Base-by-base conservation (phyloP, 2,888 invertebrate genomes). In the Agrypnus murinus region DNA sequence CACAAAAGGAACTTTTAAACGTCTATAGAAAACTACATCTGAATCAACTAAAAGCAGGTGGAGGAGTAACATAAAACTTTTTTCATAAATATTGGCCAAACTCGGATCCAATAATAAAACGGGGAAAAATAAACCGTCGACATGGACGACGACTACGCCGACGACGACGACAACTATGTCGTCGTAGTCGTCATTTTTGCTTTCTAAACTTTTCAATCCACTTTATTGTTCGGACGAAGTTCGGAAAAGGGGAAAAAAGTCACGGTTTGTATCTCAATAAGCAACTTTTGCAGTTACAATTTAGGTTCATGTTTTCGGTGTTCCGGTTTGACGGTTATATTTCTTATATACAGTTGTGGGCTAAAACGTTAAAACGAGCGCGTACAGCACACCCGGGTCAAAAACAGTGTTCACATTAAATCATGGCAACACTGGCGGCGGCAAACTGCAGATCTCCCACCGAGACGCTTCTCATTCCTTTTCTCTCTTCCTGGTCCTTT, bases 161-260 rank as follows among this genome's bases (percentile, higher is more conserved):
- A 43, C 32, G 46, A 31, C 59, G 57, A 38, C 62, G 34, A 64
- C 46, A 55, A 38, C 62, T 19, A 4, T 40, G 64, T 38, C 64
- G 36, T 53, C 32, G 46, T 19, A 53, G 57, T 46, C 62, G 34
- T 67, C 46, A 55, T n/a, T 71, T 67, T 67, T 64, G 46, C 58
- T 58, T 25, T 59, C 45, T 50, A 70, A 73, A 73, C 64, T 73
- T 73, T 72, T 69, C 69, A 69, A 65, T 69, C 32, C 36, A 59
- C 62, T 72, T 70, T 70, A 63, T 67, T 69, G 72, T 63, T 58
- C 64, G 60, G 25, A 34, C 65, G 38, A 60, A 72, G 17, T 50
- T 69, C 45, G 36, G 36, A 31, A 19, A 58, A 63, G 36, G 25
- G n/a, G 25, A 25, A 25, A 25, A 25, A 25, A 57, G 50, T 60